Conservation (phyloP, 1,140 invertebrate species). For the Cyphomyrmex costatus region DNA sequence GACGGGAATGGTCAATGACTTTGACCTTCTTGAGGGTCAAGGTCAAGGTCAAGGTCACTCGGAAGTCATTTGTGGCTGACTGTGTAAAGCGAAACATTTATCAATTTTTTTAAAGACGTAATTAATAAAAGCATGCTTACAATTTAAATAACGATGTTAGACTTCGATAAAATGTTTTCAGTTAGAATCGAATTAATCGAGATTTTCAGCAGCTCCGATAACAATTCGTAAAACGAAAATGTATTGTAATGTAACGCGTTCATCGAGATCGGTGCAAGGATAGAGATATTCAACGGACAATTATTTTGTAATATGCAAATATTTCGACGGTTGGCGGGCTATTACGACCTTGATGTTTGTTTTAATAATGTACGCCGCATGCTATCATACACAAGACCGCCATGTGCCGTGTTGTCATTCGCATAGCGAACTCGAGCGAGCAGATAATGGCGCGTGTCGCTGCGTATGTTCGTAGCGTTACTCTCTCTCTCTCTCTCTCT, state of each 20-base stretch:
- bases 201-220: background rate
- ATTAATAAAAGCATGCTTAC: background rate
- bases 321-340: background rate
- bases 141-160: background rate
- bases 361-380: background rate
- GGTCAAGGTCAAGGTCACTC: too few species aligned
- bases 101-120: background rate
- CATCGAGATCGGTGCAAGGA: background rate
- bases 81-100: too few species aligned
- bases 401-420: background rate
- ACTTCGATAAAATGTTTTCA: background rate
- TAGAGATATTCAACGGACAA: background rate
- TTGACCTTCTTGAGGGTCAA: too few species aligned
- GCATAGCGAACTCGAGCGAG: background rate
- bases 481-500: conserved; percentile 16
- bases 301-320: conserved; percentile 4
- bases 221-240: background rate
- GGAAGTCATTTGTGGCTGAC: too few species aligned
- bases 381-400: background rate
- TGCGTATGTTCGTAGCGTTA: conserved; percentile 18
- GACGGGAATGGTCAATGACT: too few species aligned
- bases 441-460: background rate
- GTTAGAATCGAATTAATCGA: background rate
- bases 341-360: background rate
- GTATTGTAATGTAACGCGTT: background rate